phyloP scores from a whole-genome alignment of 2,888 invertebrate species.

The Buathra laborator region DNA sequence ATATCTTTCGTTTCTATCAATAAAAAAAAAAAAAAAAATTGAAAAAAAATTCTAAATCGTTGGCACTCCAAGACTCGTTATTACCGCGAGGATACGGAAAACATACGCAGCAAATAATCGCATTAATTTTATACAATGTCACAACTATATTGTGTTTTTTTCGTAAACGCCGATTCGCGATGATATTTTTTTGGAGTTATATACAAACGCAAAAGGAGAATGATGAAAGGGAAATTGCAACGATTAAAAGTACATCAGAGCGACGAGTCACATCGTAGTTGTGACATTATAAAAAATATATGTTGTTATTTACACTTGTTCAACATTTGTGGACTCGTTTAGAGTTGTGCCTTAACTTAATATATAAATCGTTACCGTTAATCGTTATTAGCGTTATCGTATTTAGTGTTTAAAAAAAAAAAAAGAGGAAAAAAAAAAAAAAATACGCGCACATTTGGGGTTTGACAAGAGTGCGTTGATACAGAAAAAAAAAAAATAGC shows the following conservation, averaged over 20 bases:
- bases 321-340: slow-evolving; percentile 58
- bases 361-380: slow-evolving; percentile 43
- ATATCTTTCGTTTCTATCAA: neutral
- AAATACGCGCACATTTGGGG: slow-evolving; percentile 8
- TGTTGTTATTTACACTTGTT: slow-evolving; percentile 62
- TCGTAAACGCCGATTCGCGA: no score
- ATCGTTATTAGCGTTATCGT: neutral
- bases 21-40: neutral
- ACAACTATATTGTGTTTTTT: no score
- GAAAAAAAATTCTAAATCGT: neutral
- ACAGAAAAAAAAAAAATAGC: slow-evolving; percentile 6
- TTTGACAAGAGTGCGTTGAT: slow-evolving; percentile 3
- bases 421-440: neutral
- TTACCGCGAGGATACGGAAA: neutral
- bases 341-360: slow-evolving; percentile 61
- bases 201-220: no score
- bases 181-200: neutral
- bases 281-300: slow-evolving; percentile 52
- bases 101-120: no score
- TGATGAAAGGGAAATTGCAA: no score
- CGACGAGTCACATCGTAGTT: slow-evolving; percentile 25
- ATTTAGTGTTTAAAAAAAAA: neutral
- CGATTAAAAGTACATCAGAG: no score
- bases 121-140: no score
- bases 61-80: no score